Evolutionary conservation across 2,888 invertebrate species (phyloP), one percentile per base, ranked within the genome.

Genomic region (Cryptus viduatorius): DNA sequence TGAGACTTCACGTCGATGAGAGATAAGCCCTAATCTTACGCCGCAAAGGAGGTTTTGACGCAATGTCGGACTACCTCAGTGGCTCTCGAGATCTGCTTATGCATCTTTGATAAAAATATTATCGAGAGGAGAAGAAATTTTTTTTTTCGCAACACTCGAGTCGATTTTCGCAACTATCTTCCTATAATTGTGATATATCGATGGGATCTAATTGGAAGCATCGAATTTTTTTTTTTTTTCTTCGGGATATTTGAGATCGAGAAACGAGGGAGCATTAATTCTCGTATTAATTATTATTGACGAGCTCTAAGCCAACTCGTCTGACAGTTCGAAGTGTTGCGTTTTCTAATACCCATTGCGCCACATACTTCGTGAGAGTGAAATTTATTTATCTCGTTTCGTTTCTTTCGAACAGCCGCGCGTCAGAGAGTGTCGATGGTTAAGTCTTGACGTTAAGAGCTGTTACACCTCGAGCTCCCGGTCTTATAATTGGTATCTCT

Each of bases 41-140:
- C 72, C 69, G 53, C 48, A 53, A 79, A 64, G 61, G 79, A 86
- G 86, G 71, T 83, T 86, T 82, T 68, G 75, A 72, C 78, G 79
- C 71, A 85, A 83, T 89, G 87, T 88, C 87, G 84, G 87, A 72
- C 87, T 87, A 86, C 85, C 86, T 84, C 87, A 84, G 89, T 88
- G 90, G 89, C 88, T 84, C 56, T 82, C 12, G 31, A 61, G 31
- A 29, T 31, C 59, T 8, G 59, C 31, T 29, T 3, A 24, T 24
- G 31, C 5, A 14, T 12, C n/a, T 59, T 59, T 59, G 29, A 31
- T 59, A 4, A 59, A 59, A 24, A 48, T 59, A 48, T 59, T 31
- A 24, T 29, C 3, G 56, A 24, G 56, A 29, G 0, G 8, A 29
- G 24, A 24, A n/a, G 3, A 24, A 24, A 12, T 10, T 48, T 48